A percentile compares a stretch with the other conserved stretches of the same genome.
Conservation (phyloP, 2,113 vertebrate genomes). For the Pseudopodoces humilis region DNA sequence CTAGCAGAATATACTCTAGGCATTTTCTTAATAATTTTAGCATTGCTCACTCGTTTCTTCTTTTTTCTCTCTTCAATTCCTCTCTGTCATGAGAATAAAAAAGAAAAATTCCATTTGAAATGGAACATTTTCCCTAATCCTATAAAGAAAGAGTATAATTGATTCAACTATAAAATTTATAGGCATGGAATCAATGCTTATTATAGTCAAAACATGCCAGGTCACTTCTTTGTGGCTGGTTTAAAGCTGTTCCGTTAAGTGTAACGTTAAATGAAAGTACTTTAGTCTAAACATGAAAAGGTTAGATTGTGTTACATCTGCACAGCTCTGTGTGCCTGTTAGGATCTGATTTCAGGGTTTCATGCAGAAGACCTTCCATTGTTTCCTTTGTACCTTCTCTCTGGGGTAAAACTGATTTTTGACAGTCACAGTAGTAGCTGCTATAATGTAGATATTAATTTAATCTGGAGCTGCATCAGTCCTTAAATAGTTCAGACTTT, state of each 20-base stretch:
- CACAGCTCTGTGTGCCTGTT: background rate
- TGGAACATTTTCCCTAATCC: slow-evolving; percentile 64
- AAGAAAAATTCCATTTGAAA: slow-evolving; percentile 61
- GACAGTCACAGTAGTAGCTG: slow-evolving; percentile 58
- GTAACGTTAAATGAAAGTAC: slow-evolving; percentile 54
- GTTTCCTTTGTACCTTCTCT: slow-evolving; percentile 66
- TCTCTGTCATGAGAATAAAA: slow-evolving; percentile 40
- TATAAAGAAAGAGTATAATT: slow-evolving; percentile 69
- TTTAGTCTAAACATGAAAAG: slow-evolving; percentile 70
- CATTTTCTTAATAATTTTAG: slow-evolving; percentile 54
- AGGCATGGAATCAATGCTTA: slow-evolving; percentile 67
- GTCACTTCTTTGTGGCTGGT: slow-evolving; percentile 68
- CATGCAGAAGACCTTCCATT: slow-evolving; percentile 52
- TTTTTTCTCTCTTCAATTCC: slow-evolving; percentile 36
- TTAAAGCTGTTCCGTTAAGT: slow-evolving; percentile 63
- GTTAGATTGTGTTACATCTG: slow-evolving; percentile 66
- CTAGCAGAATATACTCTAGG: slow-evolving; percentile 15
- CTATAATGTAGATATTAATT: slow-evolving; percentile 63
- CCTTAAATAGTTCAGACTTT: slow-evolving; percentile 50
- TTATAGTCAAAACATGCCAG: slow-evolving; percentile 72
- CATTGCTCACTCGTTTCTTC: slow-evolving; percentile 40
- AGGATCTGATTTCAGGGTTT: slow-evolving; percentile 65
- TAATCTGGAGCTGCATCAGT: slow-evolving; percentile 61
- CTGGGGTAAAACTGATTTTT: slow-evolving; percentile 57
- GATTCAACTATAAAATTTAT: slow-evolving; percentile 70